A percentile compares a stretch with the other conserved stretches of the same genome.
Evolutionary conservation across 2,113 vertebrate species (phyloP).

Genomic region (Odocoileus hemionus): DNA sequence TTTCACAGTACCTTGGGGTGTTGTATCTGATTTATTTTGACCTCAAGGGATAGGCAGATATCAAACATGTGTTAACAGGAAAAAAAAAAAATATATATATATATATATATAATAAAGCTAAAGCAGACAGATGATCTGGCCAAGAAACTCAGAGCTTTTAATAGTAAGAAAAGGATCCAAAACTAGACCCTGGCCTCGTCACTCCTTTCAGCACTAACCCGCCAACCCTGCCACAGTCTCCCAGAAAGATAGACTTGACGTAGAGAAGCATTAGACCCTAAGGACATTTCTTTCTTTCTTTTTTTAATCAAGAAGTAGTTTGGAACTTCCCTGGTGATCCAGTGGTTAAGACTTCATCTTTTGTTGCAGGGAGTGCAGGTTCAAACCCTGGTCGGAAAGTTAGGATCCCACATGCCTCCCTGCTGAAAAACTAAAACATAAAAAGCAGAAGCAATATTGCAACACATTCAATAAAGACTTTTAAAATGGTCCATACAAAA

Average conservation of each 20-base stretch:
- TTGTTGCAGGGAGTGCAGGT: neutral
- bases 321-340: neutral
- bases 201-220: neutral
- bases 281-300: neutral
- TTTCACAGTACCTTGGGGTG: neutral
- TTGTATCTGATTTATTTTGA: neutral
- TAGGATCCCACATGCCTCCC: neutral
- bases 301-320: neutral
- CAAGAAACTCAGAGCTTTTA: neutral
- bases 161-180: neutral
- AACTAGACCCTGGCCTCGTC: rapidly evolving
- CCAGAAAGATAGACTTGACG: neutral
- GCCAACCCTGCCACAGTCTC: neutral
- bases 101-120: neutral
- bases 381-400: neutral
- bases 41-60: neutral
- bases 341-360: neutral
- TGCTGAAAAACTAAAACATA: neutral
- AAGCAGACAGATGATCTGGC: neutral
- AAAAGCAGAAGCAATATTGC: neutral
- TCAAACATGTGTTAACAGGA: neutral
- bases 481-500: neutral
- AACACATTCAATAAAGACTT: neutral
- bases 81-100: neutral
- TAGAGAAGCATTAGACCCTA: neutral